Percentiles rank a stretch among this genome's conserved stretches.
Evolutionary conservation across 2,797 vertebrate genomes (phyloP).

Genomic region (Xyrichtys novacula): DNA sequence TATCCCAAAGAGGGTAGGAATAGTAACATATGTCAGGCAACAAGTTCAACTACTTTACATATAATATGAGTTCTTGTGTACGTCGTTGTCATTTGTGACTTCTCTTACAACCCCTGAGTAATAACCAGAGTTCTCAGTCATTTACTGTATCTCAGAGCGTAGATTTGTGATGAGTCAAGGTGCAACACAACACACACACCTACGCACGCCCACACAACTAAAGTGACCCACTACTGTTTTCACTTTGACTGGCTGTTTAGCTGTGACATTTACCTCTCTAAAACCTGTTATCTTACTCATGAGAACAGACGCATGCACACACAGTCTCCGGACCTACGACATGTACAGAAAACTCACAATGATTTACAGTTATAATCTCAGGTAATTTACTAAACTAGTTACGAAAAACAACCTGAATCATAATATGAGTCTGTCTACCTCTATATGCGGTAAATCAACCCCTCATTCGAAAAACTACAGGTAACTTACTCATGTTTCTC

Average conservation of each 20-base stretch:
- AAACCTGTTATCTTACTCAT: conserved; percentile 56
- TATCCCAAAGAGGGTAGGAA: conserved; percentile 1
- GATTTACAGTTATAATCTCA: too few species aligned
- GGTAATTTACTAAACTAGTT: too few species aligned
- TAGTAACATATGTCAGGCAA: neutral
- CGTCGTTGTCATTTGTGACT: conserved; percentile 34
- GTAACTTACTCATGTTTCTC: conserved; percentile 31
- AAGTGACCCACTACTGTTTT: conserved; percentile 71
- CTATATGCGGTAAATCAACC: neutral
- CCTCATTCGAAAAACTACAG: neutral
- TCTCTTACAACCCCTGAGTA: conserved; percentile 44
- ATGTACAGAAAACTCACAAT: conserved; percentile 3
- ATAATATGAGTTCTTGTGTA: conserved; percentile 59
- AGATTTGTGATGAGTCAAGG: conserved; percentile 65
- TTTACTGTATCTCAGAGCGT: conserved; percentile 61
- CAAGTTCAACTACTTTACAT: neutral
- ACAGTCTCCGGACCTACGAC: neutral
- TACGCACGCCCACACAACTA: conserved; percentile 36
- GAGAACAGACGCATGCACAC: conserved; percentile 3
- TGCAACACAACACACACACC: conserved; percentile 54
- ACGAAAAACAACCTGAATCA: too few species aligned
- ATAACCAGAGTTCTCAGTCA: conserved; percentile 60
- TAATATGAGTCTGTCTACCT: neutral
- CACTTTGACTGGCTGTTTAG: conserved; percentile 65
- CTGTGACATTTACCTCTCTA: conserved; percentile 72